phyloP scores from a whole-genome alignment of 2,113 vertebrate species.

The Morone chrysops region DNA sequence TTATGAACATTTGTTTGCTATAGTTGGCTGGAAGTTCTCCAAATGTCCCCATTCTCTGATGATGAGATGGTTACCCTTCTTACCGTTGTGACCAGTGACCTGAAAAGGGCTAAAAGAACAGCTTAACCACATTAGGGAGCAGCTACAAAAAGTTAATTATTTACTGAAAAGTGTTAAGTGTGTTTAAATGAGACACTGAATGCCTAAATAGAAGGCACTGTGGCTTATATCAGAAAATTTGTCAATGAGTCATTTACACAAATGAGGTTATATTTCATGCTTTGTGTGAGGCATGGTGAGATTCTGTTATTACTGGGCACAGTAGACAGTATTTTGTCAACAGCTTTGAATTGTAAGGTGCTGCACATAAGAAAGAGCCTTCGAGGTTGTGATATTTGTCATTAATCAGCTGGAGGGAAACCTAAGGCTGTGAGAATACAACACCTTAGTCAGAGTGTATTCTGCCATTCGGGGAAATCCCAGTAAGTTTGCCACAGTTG shows the following conservation, averaged over 20 bases:
- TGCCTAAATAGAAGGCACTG: neutral
- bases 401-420: constrained; percentile 38
- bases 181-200: neutral
- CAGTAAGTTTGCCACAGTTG: neutral
- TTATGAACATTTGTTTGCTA: neutral
- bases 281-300: constrained; percentile 6
- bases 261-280: constrained; percentile 8
- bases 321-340: neutral
- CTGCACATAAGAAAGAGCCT: neutral
- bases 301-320: constrained; percentile 1
- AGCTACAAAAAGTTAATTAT: too few relatives aligned
- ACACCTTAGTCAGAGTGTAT: neutral
- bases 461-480: constrained; percentile 9
- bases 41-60: neutral
- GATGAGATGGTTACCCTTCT: neutral
- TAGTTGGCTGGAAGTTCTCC: neutral
- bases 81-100: neutral
- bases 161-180: neutral
- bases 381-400: constrained; percentile 1
- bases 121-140: too few relatives aligned
- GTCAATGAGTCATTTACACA: constrained; percentile 18
- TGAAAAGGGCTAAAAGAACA: neutral
- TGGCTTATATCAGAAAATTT: neutral
- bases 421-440: neutral
- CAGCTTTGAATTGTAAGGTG: neutral